Percentiles rank a stretch among this genome's conserved stretches.
phyloP scores from a whole-genome alignment of 2,113 vertebrate species.

The Pogona vitticeps region DNA sequence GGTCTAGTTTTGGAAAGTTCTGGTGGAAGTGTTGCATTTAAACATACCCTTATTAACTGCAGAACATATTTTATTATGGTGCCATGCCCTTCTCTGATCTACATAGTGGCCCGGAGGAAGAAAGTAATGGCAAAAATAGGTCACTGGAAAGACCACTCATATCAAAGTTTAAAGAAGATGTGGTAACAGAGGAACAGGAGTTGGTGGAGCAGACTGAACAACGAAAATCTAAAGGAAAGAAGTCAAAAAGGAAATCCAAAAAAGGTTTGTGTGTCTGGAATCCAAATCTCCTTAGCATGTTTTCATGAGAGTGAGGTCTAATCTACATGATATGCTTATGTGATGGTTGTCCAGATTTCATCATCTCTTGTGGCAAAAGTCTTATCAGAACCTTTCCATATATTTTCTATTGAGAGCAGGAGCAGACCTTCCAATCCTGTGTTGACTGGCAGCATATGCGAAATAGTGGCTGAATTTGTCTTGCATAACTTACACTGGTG shows the following conservation, averaged over 20 bases:
- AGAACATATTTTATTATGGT: conserved; percentile 63
- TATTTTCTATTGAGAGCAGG: not conserved
- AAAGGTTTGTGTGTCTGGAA: conserved; percentile 70
- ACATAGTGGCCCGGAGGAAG: conserved; percentile 50
- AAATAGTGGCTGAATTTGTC: no score
- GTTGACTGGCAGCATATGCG: no score
- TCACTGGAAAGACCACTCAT: conserved; percentile 32
- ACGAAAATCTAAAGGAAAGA: conserved; percentile 77
- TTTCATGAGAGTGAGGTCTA: not conserved
- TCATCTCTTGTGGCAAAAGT: not conserved
- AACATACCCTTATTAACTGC: conserved; percentile 34
- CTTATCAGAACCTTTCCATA: not conserved
- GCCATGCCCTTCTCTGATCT: conserved; percentile 64
- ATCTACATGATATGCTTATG: not conserved
- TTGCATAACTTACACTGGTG: no score
- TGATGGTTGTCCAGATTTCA: not conserved
- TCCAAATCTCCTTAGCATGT: not conserved
- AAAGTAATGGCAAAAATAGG: conserved; percentile 48
- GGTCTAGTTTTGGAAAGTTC: not conserved
- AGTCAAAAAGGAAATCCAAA: conserved; percentile 84
- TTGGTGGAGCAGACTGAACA: conserved; percentile 62
- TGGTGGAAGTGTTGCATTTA: not conserved
- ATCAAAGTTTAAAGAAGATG: conserved; percentile 43
- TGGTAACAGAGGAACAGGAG: conserved; percentile 45
- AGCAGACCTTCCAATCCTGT: not conserved